phyloP scores from a whole-genome alignment of 2,113 vertebrate genomes.

The Pteropus alecto region DNA sequence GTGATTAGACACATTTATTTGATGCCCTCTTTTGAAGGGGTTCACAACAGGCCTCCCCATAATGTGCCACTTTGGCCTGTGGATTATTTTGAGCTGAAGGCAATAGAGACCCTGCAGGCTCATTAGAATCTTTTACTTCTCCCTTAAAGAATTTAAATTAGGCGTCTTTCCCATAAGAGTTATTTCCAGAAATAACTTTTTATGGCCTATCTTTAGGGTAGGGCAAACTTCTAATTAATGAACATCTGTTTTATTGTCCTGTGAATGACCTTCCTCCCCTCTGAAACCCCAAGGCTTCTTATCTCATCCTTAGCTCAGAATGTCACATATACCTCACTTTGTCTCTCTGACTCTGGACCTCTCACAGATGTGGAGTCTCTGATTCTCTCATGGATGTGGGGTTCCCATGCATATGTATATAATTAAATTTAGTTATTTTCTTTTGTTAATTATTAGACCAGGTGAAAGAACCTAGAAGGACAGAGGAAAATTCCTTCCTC shows the following conservation, averaged over 20 bases:
- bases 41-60: neutral
- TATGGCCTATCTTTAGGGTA: neutral
- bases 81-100: neutral
- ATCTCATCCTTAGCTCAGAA: neutral
- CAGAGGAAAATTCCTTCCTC: neutral
- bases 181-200: neutral
- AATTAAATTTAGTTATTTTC: neutral
- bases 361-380: neutral
- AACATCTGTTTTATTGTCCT: neutral
- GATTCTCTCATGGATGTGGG: neutral
- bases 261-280: neutral
- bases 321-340: neutral
- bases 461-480: neutral
- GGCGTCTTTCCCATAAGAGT: neutral
- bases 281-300: neutral
- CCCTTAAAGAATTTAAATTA: neutral
- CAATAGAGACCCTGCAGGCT: neutral
- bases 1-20: neutral
- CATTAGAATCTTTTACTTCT: neutral
- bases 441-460: neutral
- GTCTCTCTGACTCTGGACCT: neutral
- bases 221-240: neutral
- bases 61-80: neutral
- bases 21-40: neutral
- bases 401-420: neutral